These are phyloP conservation scores for Anthophora plumipes DNA, from an alignment of 2,888 invertebrate species.

Conservation along the genomic window DNA sequence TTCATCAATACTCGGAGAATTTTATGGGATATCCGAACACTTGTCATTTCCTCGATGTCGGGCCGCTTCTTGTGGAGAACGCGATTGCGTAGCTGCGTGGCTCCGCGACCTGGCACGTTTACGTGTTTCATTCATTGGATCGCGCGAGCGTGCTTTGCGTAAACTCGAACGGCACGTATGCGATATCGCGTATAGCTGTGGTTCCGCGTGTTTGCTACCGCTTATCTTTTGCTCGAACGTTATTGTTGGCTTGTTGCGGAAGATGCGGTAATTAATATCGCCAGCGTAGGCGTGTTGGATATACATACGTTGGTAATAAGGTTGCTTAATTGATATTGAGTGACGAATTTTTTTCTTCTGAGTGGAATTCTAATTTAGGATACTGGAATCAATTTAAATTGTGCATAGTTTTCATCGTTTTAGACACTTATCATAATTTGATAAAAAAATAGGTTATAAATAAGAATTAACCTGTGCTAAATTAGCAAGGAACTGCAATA, in stretches of 20 bases:
- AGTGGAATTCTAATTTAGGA: background rate
- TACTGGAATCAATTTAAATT: background rate
- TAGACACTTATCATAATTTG: too few relatives aligned
- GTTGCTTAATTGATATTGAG: background rate
- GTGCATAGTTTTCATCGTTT: too few relatives aligned
- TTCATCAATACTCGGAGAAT: constrained; percentile 45
- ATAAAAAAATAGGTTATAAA: too few relatives aligned
- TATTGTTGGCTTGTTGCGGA: constrained; percentile 1
- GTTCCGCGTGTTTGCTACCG: constrained; percentile 7
- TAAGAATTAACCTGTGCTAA: too few relatives aligned
- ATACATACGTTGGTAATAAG: background rate
- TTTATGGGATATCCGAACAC: constrained; percentile 2
- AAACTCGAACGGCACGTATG: constrained; percentile 31
- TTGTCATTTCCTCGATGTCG: constrained; percentile 20
- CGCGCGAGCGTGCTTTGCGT: constrained; percentile 42
- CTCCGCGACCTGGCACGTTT: constrained; percentile 26
- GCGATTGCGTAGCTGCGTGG: constrained; percentile 33
- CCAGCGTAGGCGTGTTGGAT: background rate
- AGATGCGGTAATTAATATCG: constrained; percentile 19
- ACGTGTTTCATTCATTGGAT: constrained; percentile 59
- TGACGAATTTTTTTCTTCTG: background rate
- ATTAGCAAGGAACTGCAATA: too few relatives aligned
- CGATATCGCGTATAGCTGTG: constrained; percentile 3
- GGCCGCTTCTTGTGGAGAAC: constrained; percentile 33
- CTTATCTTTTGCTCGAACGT: constrained; percentile 6